Percentiles rank a stretch among this genome's conserved stretches.
phyloP scores from a whole-genome alignment of 1,140 invertebrate genomes.

The Polyergus mexicanus region DNA sequence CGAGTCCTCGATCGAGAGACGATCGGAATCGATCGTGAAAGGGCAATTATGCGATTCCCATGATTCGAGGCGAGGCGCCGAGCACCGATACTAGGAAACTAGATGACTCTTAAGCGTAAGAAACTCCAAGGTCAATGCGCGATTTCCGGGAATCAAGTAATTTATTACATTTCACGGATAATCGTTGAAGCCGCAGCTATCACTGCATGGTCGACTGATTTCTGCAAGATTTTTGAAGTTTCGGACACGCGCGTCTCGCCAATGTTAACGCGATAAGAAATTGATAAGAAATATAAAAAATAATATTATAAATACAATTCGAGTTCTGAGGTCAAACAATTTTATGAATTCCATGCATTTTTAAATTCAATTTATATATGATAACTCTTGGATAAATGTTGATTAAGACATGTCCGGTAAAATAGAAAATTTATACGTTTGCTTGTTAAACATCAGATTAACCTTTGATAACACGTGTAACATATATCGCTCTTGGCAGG shows the following conservation, averaged over 20 bases:
- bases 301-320: neutral
- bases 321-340: neutral
- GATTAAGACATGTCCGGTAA: neutral
- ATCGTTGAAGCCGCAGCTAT: slow-evolving; percentile 17
- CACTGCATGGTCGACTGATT: slow-evolving; percentile 7
- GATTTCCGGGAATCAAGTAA: slow-evolving; percentile 33
- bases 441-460: slow-evolving; percentile 7
- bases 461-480: slow-evolving; percentile 6
- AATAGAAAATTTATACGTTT: neutral
- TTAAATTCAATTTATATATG: neutral
- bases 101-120: slow-evolving; percentile 36
- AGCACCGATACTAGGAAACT: slow-evolving; percentile 64
- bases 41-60: slow-evolving; percentile 67
- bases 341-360: neutral
- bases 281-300: neutral
- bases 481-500: neutral
- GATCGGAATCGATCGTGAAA: slow-evolving; percentile 56
- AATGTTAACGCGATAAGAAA: neutral
- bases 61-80: slow-evolving; percentile 57
- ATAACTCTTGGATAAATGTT: neutral
- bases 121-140: slow-evolving; percentile 50
- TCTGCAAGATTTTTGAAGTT: neutral
- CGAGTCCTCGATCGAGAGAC: slow-evolving; percentile 33
- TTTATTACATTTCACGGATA: slow-evolving; percentile 51
- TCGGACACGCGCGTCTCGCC: neutral